Evolutionary conservation across 2,113 vertebrate genomes (phyloP).

Genomic region (Camelus dromedarius): DNA sequence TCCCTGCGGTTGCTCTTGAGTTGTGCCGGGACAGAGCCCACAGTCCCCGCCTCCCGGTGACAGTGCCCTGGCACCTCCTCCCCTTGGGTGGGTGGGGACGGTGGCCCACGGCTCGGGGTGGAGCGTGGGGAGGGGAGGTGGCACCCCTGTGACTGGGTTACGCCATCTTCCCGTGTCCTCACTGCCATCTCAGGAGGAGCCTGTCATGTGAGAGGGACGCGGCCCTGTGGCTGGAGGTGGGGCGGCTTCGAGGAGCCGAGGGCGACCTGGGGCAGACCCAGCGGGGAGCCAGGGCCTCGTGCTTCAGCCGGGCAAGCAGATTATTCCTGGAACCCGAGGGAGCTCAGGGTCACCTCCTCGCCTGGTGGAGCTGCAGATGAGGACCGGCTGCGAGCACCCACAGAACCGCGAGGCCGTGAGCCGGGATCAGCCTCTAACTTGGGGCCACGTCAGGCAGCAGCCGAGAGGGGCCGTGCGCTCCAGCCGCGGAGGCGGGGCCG

Average conservation of each 20-base stretch:
- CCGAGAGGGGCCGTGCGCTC: accelerated
- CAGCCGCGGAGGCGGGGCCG: accelerated
- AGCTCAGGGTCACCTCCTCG: too few relatives aligned
- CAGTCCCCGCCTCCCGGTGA: accelerated
- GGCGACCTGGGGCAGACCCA: neutral
- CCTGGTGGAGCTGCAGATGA: accelerated
- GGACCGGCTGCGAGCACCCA: too few relatives aligned
- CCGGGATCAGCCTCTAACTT: accelerated
- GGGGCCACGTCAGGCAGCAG: neutral
- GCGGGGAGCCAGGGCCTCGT: neutral
- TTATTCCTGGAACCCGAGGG: neutral
- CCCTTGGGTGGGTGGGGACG: accelerated
- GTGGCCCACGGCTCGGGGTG: accelerated
- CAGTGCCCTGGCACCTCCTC: accelerated
- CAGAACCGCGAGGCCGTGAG: accelerated
- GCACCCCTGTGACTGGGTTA: accelerated
- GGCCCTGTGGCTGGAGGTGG: accelerated
- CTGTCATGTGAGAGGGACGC: accelerated
- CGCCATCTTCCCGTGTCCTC: neutral
- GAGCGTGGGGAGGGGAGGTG: too few relatives aligned
- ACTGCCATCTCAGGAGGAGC: neutral
- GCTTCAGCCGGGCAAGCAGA: neutral
- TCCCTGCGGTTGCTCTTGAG: accelerated
- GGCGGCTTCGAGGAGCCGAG: neutral
- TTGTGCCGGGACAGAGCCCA: too few relatives aligned